Evolutionary conservation across 1,140 invertebrate genomes (phyloP).

Genomic region (Rhizoglyphus robini): DNA sequence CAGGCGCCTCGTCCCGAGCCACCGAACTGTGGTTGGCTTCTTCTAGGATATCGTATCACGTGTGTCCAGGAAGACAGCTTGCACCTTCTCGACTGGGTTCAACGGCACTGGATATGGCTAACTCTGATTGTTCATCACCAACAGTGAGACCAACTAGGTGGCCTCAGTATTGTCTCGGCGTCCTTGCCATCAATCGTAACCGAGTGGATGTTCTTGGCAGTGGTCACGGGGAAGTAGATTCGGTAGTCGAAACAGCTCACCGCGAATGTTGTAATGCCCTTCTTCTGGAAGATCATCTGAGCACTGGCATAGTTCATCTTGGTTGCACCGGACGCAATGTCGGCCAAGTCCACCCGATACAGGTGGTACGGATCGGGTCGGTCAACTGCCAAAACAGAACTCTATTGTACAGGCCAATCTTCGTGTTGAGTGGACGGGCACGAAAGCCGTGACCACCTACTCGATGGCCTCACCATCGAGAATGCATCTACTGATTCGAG

Average conservation of each 20-base stretch:
- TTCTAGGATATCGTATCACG: slow-evolving; percentile 58
- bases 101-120: slow-evolving; percentile 41
- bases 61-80: slow-evolving; percentile 57
- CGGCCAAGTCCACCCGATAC: slow-evolving; percentile 58
- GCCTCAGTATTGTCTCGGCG: slow-evolving; percentile 44
- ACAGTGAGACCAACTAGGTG: slow-evolving; percentile 8
- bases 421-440: slow-evolving; percentile 52
- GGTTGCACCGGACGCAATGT: slow-evolving; percentile 28
- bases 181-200: slow-evolving; percentile 67
- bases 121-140: slow-evolving; percentile 2
- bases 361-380: slow-evolving; percentile 32
- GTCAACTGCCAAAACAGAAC: slow-evolving; percentile 34
- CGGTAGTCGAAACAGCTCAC: slow-evolving; percentile 66
- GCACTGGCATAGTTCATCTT: background rate
- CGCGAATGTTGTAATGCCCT: slow-evolving; percentile 49
- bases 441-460: slow-evolving; percentile 51
- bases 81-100: slow-evolving; percentile 55
- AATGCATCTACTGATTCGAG: slow-evolving; percentile 50
- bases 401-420: slow-evolving; percentile 82
- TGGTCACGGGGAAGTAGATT: slow-evolving; percentile 53
- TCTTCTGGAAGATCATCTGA: slow-evolving; percentile 16
- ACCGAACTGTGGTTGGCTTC: slow-evolving; percentile 53
- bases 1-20: slow-evolving; percentile 53
- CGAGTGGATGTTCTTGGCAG: slow-evolving; percentile 57
- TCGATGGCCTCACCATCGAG: slow-evolving; percentile 50